These are phyloP conservation scores for Triops longicaudatus DNA, from an alignment of 1,140 invertebrate genomes.

Conservation along the genomic window DNA sequence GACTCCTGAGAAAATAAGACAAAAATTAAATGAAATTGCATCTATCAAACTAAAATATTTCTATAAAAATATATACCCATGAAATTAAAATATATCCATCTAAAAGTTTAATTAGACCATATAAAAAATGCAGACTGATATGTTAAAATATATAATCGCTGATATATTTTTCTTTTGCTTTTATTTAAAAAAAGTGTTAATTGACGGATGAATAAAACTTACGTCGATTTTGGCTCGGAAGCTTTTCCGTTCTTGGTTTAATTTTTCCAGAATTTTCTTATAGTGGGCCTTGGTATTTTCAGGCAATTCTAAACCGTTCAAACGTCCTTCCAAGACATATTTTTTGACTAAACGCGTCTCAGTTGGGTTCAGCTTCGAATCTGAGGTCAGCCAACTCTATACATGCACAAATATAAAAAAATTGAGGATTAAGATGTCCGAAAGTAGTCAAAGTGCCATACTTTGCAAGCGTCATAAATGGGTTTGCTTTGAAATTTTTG, in stretches of 20 bases:
- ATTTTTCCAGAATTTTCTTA: slow-evolving; percentile 32
- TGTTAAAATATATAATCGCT: too few species aligned
- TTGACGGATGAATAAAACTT: too few species aligned
- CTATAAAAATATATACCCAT: too few species aligned
- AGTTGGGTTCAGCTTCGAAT: slow-evolving; percentile 49
- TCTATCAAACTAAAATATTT: too few species aligned
- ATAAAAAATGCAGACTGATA: too few species aligned
- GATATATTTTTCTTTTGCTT: too few species aligned
- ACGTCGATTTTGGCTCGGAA: slow-evolving; percentile 48
- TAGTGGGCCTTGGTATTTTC: slow-evolving; percentile 37
- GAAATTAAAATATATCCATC: too few species aligned
- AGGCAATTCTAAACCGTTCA: slow-evolving; percentile 61
- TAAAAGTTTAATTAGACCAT: too few species aligned
- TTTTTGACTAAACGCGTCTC: slow-evolving; percentile 64
- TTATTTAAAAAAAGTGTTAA: too few species aligned
- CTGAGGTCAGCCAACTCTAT: slow-evolving; percentile 44
- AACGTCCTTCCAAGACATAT: slow-evolving; percentile 65
- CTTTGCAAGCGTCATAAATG: slow-evolving; percentile 59
- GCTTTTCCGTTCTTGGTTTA: slow-evolving; percentile 31
- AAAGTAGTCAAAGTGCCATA: slow-evolving; percentile 25
- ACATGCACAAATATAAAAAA: slow-evolving; percentile 26
- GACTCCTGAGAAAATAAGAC: slow-evolving; percentile 40
- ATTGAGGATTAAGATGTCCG: slow-evolving; percentile 21
- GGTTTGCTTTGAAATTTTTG: slow-evolving; percentile 55
- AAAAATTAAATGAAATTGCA: too few species aligned